Evolutionary conservation across 30 jellyfish, hydroid and myxozoan genomes (phyloP).

Genomic region (Aurelia sp.): DNA sequence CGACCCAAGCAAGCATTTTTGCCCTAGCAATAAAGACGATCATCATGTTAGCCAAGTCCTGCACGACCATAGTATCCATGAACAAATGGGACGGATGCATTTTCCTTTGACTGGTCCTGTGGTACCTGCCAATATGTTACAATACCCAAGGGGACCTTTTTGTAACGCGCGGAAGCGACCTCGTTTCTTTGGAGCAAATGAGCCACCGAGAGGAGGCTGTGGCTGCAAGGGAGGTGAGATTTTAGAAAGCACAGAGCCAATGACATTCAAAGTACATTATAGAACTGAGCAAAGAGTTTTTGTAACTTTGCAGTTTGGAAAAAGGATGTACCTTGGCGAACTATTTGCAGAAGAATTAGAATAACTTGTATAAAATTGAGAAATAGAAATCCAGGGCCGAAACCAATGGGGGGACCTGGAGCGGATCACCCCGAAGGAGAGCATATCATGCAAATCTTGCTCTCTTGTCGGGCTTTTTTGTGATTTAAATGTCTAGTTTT

Average conservation of each 20-base stretch:
- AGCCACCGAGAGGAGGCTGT: slow-evolving; percentile 74
- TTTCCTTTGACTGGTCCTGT: slow-evolving; percentile 38
- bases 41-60: slow-evolving; percentile 19
- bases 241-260: slow-evolving; percentile 50
- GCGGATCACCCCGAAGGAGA: too few species aligned
- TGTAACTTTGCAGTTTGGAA: slow-evolving; percentile 68
- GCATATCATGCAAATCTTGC: too few species aligned
- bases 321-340: slow-evolving; percentile 65
- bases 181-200: slow-evolving; percentile 63
- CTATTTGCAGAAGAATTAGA: slow-evolving; percentile 73
- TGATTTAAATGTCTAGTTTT: too few species aligned
- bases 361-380: neutral
- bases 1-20: slow-evolving; percentile 27
- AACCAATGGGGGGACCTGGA: too few species aligned
- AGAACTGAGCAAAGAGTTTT: slow-evolving; percentile 76
- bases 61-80: slow-evolving; percentile 46
- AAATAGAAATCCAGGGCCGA: too few species aligned
- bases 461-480: too few species aligned
- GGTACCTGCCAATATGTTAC: slow-evolving; percentile 33
- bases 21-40: slow-evolving; percentile 38
- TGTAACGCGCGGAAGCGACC: slow-evolving; percentile 62
- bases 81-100: slow-evolving; percentile 58
- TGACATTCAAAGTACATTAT: slow-evolving; percentile 69
- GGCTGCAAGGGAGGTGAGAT: slow-evolving; percentile 64
- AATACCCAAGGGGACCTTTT: slow-evolving; percentile 55